These are phyloP conservation scores for Heteropelma amictum DNA, from an alignment of 2,888 invertebrate species.

Conservation along the genomic window DNA sequence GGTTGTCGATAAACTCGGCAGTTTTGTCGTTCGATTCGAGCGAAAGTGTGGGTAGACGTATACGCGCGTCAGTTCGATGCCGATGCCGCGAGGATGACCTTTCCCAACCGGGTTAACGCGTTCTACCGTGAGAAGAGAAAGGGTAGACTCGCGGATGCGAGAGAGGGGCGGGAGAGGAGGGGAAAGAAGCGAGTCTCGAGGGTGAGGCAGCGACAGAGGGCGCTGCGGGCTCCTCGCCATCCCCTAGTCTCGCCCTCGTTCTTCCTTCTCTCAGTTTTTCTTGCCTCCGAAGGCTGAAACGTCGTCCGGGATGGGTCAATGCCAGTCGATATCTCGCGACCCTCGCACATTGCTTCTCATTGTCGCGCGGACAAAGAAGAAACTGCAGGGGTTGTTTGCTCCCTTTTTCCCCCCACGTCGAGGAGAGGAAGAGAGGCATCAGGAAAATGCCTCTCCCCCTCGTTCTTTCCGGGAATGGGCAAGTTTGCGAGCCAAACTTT, in stretches of 20 bases:
- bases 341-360: slow-evolving; percentile 26
- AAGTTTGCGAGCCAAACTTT: slow-evolving; percentile 28
- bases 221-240: slow-evolving; percentile 37
- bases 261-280: not conserved
- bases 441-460: not conserved
- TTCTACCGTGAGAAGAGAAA: not conserved
- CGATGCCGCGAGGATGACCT: slow-evolving; percentile 5
- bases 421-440: not conserved
- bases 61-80: not conserved
- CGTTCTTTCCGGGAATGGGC: not conserved
- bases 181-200: slow-evolving; percentile 46
- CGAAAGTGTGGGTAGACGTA: not conserved
- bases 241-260: slow-evolving; percentile 29
- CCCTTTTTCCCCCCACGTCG: not conserved
- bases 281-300: slow-evolving; percentile 6
- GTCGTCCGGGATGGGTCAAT: slow-evolving; percentile 58
- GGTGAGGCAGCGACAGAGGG: slow-evolving; percentile 64
- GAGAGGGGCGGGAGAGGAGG: not conserved
- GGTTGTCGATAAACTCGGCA: not conserved
- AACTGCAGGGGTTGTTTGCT: not conserved
- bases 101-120: not conserved
- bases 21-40: not conserved
- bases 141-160: not conserved
- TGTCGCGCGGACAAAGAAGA: slow-evolving; percentile 24
- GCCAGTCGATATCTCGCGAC: slow-evolving; percentile 63